A percentile compares a stretch with the other conserved stretches of the same genome.
Evolutionary conservation across 2,113 vertebrate genomes (phyloP).

Genomic region (Actenoides lindsayi): DNA sequence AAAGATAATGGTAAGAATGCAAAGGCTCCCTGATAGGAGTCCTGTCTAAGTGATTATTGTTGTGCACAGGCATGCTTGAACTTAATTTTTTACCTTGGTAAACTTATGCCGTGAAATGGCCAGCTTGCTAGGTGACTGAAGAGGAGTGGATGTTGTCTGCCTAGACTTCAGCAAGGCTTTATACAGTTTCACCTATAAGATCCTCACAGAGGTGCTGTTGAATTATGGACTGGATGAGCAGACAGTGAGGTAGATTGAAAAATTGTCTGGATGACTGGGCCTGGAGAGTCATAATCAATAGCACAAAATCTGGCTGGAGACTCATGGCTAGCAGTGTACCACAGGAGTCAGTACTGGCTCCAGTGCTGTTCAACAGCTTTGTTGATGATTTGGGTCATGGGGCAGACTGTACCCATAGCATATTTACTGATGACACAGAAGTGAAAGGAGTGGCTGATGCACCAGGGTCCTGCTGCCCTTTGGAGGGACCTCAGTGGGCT

Average conservation of each 20-base stretch:
- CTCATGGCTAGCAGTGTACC: rapidly evolving
- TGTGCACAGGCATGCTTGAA: rapidly evolving
- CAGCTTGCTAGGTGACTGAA: rapidly evolving
- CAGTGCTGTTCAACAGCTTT: rapidly evolving
- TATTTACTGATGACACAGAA: rapidly evolving
- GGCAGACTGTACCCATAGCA: background rate
- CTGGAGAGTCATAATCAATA: background rate
- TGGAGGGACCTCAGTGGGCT: rapidly evolving
- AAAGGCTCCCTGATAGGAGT: rapidly evolving
- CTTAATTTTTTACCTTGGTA: rapidly evolving
- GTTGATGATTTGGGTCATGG: background rate
- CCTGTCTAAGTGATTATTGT: rapidly evolving
- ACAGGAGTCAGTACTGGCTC: rapidly evolving
- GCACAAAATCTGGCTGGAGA: background rate
- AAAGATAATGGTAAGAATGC: slow-evolving; percentile 59
- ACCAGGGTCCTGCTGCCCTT: rapidly evolving
- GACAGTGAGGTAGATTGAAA: background rate
- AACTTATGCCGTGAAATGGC: rapidly evolving
- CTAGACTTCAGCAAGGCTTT: rapidly evolving
- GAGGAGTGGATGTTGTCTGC: rapidly evolving
- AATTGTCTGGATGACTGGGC: rapidly evolving
- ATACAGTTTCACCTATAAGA: rapidly evolving
- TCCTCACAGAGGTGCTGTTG: background rate
- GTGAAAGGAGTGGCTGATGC: rapidly evolving
- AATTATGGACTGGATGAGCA: background rate